Conservation (phyloP, 2,113 vertebrate genomes). For the Sitta europaea region DNA sequence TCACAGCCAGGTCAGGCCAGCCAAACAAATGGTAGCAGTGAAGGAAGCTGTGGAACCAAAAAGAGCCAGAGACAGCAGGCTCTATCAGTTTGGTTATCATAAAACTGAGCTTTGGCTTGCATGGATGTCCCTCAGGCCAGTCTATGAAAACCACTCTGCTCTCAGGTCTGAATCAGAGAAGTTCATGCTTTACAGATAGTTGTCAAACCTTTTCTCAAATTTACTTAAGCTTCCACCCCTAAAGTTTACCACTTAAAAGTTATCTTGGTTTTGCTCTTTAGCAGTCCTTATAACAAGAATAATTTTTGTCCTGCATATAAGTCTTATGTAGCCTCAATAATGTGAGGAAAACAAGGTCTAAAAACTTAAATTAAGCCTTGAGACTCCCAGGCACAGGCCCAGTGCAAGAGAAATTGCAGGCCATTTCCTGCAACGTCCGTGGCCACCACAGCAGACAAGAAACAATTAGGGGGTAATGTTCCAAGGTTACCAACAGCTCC, state of each 20-base stretch:
- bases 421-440: neutral
- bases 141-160: neutral
- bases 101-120: neutral
- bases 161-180: neutral
- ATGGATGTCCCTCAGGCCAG: neutral
- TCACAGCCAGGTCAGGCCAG: neutral
- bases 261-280: neutral
- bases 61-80: neutral
- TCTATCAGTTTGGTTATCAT: neutral
- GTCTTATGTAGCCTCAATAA: neutral
- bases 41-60: neutral
- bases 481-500: neutral
- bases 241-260: neutral
- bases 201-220: neutral
- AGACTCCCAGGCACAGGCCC: neutral
- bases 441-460: neutral
- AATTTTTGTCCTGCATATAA: neutral
- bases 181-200: neutral
- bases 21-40: neutral
- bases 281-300: neutral
- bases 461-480: neutral
- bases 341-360: neutral
- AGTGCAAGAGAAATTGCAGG: accelerated
- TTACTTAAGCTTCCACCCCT: neutral
- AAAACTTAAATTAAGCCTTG: neutral